Evolutionary conservation across 2,888 invertebrate species (phyloP).

Genomic region (Leucophora obtusa): DNA sequence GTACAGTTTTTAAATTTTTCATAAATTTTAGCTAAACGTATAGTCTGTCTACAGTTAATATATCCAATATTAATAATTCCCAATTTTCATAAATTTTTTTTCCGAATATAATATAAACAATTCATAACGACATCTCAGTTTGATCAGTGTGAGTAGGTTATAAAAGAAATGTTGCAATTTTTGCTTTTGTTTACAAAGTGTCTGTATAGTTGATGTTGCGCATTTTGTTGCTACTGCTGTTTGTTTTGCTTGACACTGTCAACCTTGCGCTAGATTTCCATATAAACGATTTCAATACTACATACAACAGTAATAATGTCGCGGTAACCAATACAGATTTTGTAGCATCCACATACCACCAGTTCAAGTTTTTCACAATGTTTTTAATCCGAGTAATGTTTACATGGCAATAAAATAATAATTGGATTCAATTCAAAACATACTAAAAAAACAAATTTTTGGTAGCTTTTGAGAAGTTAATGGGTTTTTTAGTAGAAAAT

Average conservation of each 20-base stretch:
- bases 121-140: too few species aligned
- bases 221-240: constrained; percentile 36
- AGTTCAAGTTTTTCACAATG: constrained; percentile 33
- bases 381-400: constrained; percentile 47
- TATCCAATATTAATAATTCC: too few species aligned
- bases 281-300: constrained; percentile 40
- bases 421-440: constrained; percentile 51
- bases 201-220: constrained; percentile 27
- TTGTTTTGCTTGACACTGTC: constrained; percentile 53
- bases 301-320: constrained; percentile 28
- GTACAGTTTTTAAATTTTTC: too few species aligned
- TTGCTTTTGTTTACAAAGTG: constrained; percentile 16
- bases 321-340: constrained; percentile 14
- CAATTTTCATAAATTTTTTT: too few species aligned
- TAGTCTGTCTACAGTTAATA: too few species aligned
- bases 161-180: constrained; percentile 59
- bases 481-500: constrained; percentile 27
- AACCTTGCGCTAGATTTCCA: constrained; percentile 65
- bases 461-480: constrained; percentile 46
- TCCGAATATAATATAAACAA: too few species aligned
- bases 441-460: constrained; percentile 32
- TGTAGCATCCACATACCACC: constrained; percentile 53
- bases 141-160: constrained; percentile 26
- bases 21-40: too few species aligned
- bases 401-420: constrained; percentile 64